Base-by-base conservation (phyloP, 2,797 vertebrate species). In the Pelodytes ibericus region DNA sequence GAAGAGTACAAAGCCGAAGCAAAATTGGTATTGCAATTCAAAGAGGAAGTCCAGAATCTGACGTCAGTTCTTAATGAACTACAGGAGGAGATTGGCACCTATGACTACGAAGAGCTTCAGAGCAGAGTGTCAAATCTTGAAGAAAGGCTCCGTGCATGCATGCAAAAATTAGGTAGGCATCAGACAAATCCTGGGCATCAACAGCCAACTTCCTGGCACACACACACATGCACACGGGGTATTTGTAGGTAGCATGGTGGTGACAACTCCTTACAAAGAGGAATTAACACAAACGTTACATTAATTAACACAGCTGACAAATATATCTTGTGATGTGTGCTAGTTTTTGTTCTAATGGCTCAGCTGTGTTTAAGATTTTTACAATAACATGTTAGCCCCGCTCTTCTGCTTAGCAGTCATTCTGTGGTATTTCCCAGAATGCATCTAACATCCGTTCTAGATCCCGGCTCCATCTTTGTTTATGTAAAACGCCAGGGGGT, bases 11-110 rank as follows among this genome's bases (percentile, higher is more conserved):
- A 98, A 89, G 97, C 96, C 89, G 97, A 99, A 93, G 96, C 96
- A 86, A 96, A 96, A 94, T 97, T 98, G 96, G 96, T 99, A 92
- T 96, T 98, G 95, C 97, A 98, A 92, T 99, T 99, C 96, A 99
- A 99, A 89, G 97, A 97, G 93, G 97, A 99, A 93, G 96, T 94
- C 94, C 96, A 97, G 95, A 99, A 99, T 91, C 94, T 99, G 95
- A 98, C 97, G 92, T 94, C 96, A 94, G 96, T 96, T 90, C 96
- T 99, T 91, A 96, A 89, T 92, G 94, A 95, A 88, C 96, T 99
- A 87, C 97, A 99, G 93, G 96, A 98, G 86, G 96, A 99, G 89
- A 96, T 98, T 95, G 97, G 97, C 90, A 95, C 96, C 91, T 96
- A 96, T 94, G 96, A 99, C 96, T 99, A 98, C 93, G 96, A 99